phyloP scores from a whole-genome alignment of 2,113 vertebrate genomes.

The Dinomys branickii region DNA sequence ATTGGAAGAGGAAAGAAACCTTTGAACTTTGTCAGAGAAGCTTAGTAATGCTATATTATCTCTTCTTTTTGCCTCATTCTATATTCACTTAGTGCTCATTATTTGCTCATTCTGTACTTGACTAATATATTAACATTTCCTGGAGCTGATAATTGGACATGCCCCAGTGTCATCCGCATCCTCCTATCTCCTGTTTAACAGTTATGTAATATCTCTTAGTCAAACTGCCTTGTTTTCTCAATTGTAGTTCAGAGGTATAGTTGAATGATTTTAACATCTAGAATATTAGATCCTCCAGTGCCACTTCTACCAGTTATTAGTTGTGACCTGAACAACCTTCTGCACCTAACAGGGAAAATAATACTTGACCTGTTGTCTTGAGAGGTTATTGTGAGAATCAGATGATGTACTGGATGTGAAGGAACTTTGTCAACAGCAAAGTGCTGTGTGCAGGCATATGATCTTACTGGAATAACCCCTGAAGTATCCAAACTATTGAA shows the following conservation, averaged over 20 bases:
- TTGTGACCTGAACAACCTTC: neutral
- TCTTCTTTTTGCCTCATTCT: neutral
- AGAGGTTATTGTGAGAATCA: neutral
- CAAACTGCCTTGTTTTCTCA: neutral
- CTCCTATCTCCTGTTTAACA: neutral
- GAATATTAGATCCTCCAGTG: neutral
- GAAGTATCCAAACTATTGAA: neutral
- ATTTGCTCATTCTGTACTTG: neutral
- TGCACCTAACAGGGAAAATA: neutral
- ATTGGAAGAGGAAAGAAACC: neutral
- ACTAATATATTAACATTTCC: neutral
- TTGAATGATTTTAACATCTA: slow-evolving; percentile 16
- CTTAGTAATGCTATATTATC: neutral
- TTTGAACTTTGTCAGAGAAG: neutral
- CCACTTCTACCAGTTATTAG: neutral
- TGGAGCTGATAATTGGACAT: neutral
- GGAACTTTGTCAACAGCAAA: neutral
- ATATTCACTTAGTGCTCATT: neutral
- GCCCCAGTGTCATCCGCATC: neutral
- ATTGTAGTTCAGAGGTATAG: neutral
- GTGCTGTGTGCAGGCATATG: neutral
- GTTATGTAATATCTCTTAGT: neutral
- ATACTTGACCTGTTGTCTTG: neutral
- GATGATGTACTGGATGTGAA: neutral
- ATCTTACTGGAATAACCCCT: neutral